These are phyloP conservation scores for Lycaon pictus DNA, from an alignment of 2,113 vertebrate species.

Conservation along the genomic window DNA sequence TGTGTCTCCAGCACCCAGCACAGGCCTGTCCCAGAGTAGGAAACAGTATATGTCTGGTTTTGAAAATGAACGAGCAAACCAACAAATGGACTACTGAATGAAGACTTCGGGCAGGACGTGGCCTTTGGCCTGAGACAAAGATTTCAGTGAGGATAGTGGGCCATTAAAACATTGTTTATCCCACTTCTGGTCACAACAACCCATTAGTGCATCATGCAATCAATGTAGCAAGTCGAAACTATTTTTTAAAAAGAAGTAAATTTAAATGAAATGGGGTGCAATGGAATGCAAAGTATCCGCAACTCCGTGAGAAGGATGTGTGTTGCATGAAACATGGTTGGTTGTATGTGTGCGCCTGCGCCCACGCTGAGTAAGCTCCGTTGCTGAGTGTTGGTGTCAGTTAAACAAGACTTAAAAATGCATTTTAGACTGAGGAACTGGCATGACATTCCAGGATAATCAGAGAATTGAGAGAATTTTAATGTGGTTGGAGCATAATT, in stretches of 20 bases:
- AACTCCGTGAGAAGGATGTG: not conserved
- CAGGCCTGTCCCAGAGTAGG: not conserved
- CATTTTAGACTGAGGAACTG: not conserved
- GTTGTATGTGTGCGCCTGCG: rapidly evolving
- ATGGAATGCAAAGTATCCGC: not conserved
- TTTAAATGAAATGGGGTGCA: not conserved
- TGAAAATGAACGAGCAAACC: not conserved
- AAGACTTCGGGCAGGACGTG: not conserved
- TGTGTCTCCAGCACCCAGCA: not conserved
- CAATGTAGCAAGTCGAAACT: not conserved
- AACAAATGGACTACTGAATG: not conserved
- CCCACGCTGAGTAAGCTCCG: not conserved
- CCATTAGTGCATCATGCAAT: not conserved
- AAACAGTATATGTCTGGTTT: not conserved
- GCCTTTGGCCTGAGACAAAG: constrained; percentile 1
- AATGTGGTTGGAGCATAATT: not conserved
- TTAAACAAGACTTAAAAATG: not conserved
- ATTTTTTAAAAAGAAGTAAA: constrained; percentile 9
- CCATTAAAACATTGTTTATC: not conserved
- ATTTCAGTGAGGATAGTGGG: not conserved
- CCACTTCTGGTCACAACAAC: not conserved
- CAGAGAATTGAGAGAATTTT: not conserved
- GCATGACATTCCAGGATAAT: not conserved
- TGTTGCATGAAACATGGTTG: not conserved
- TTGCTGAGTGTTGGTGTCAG: not conserved